A percentile compares a stretch with the other conserved stretches of the same genome.
Evolutionary conservation across 2,888 invertebrate genomes (phyloP).

Genomic region (Hypomecis atomaria): DNA sequence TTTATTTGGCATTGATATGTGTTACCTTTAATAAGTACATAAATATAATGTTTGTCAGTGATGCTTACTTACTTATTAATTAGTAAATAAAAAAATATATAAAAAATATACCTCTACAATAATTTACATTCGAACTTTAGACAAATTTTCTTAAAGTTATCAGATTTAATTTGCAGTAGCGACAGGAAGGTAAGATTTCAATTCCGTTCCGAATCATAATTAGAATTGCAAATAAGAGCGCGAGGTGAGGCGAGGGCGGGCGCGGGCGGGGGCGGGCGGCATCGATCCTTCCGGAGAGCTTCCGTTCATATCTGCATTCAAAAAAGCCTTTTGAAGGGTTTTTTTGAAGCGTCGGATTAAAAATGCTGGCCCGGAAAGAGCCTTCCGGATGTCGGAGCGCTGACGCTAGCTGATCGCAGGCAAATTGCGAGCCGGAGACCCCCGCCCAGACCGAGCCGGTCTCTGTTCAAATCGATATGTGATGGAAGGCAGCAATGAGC

Average conservation of each 20-base stretch:
- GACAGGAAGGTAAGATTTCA: slow-evolving; percentile 9
- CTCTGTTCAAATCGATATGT: too few species aligned
- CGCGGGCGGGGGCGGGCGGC: slow-evolving; percentile 43
- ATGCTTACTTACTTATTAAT: too few species aligned
- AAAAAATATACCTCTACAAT: too few species aligned
- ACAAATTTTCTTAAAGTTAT: slow-evolving; percentile 1
- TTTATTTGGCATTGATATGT: too few species aligned
- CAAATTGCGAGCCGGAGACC: background rate
- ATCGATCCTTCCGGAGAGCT: slow-evolving; percentile 74
- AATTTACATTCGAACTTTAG: too few species aligned
- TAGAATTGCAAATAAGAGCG: slow-evolving; percentile 48
- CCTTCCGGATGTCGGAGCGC: slow-evolving; percentile 56
- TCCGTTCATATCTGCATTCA: slow-evolving; percentile 53
- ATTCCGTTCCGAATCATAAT: slow-evolving; percentile 30
- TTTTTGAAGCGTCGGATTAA: slow-evolving; percentile 64
- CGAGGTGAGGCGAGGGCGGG: slow-evolving; percentile 40
- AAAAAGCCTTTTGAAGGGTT: slow-evolving; percentile 54
- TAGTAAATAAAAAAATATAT: too few species aligned
- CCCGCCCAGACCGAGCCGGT: background rate
- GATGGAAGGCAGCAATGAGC: too few species aligned
- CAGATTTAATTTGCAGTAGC: slow-evolving; percentile 14
- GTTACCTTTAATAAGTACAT: too few species aligned
- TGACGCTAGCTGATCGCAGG: slow-evolving; percentile 45
- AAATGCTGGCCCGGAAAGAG: slow-evolving; percentile 61
- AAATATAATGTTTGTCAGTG: too few species aligned